phyloP scores from a whole-genome alignment of 1,140 invertebrate species.

The Papilio dardanus region DNA sequence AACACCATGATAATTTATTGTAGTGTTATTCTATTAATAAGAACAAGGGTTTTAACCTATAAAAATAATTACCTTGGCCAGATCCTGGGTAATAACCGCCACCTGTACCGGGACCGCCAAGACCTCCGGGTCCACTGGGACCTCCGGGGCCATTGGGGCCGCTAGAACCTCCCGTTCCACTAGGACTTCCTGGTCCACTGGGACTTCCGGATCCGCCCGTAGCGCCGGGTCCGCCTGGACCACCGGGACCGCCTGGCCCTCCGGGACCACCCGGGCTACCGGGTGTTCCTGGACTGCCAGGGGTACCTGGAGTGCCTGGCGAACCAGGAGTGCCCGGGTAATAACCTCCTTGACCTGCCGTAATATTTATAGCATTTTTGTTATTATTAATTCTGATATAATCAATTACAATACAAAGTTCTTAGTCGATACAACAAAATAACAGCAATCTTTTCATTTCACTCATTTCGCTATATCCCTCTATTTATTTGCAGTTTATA shows the following conservation, averaged over 20 bases:
- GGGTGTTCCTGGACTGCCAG: slow-evolving; percentile 49
- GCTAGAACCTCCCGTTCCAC: slow-evolving; percentile 39
- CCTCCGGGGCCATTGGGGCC: slow-evolving; percentile 45
- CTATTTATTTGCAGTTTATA: too few relatives aligned
- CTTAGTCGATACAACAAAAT: too few relatives aligned
- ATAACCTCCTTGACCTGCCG: slow-evolving; percentile 25
- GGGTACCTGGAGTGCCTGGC: slow-evolving; percentile 48
- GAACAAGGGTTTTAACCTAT: neutral
- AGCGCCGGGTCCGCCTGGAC: slow-evolving; percentile 42
- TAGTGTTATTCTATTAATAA: too few relatives aligned
- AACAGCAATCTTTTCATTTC: too few relatives aligned
- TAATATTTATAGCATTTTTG: neutral
- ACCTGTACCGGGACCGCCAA: slow-evolving; percentile 16
- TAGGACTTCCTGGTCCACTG: slow-evolving; percentile 33
- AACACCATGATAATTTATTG: too few relatives aligned
- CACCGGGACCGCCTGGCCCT: slow-evolving; percentile 42
- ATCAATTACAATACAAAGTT: too few relatives aligned
- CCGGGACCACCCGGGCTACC: slow-evolving; percentile 35
- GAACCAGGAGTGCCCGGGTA: slow-evolving; percentile 35
- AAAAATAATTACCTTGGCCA: neutral
- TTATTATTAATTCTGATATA: too few relatives aligned
- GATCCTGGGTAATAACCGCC: slow-evolving; percentile 30
- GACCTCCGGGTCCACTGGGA: slow-evolving; percentile 30
- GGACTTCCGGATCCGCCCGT: slow-evolving; percentile 47
- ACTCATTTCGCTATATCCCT: too few relatives aligned